These are phyloP conservation scores for Eulimnadia texana DNA, from an alignment of 1,140 invertebrate genomes.

Conservation along the genomic window DNA sequence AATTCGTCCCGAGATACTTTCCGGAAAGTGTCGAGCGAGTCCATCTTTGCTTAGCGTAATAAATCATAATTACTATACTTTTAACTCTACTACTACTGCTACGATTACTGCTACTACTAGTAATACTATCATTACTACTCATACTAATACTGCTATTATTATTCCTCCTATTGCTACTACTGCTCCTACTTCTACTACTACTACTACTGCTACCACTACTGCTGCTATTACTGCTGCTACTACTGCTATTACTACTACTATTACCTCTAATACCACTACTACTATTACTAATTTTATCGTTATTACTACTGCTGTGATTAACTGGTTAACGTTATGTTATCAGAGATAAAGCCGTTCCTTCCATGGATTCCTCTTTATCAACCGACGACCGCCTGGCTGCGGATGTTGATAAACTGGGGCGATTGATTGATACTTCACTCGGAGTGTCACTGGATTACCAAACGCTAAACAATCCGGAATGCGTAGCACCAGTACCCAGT, in stretches of 20 bases:
- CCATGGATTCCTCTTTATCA: slow-evolving; percentile 51
- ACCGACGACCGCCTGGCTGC: slow-evolving; percentile 33
- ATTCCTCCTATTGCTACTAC: too few species aligned
- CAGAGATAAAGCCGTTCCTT: slow-evolving; percentile 70
- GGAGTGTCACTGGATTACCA: slow-evolving; percentile 16
- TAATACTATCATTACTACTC: too few species aligned
- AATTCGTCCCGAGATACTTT: slow-evolving; percentile 58
- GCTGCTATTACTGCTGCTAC: too few species aligned
- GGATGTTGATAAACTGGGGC: slow-evolving; percentile 34
- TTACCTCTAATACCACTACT: too few species aligned
- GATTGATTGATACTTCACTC: slow-evolving; percentile 25
- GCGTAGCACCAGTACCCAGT: slow-evolving; percentile 60
- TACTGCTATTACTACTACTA: slow-evolving; percentile 11
- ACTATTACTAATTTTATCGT: too few species aligned
- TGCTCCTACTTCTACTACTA: too few species aligned
- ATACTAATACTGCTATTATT: too few species aligned
- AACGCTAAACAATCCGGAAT: slow-evolving; percentile 44
- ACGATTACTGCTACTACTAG: too few species aligned
- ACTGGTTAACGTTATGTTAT: slow-evolving; percentile 17
- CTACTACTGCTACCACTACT: too few species aligned
- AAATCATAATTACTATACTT: slow-evolving; percentile 8
- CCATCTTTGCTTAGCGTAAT: slow-evolving; percentile 61
- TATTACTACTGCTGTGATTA: neutral
- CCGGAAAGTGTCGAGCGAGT: slow-evolving; percentile 69
- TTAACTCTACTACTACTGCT: too few species aligned